phyloP scores from a whole-genome alignment of 2,888 invertebrate species.

The Tetramorium bicarinatum region DNA sequence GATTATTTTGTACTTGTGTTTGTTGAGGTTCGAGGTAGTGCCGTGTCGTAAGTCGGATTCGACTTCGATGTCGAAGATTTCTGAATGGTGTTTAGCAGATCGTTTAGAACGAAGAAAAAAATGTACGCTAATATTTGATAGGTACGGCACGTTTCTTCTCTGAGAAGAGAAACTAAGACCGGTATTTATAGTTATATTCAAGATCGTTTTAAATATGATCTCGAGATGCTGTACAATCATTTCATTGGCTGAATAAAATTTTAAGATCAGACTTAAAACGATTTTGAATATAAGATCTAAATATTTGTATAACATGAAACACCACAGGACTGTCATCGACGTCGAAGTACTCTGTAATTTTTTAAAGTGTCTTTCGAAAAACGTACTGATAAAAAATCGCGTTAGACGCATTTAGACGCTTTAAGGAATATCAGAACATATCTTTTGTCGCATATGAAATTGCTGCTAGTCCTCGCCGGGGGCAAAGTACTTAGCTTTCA shows the following conservation, averaged over 20 bases:
- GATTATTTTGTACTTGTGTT: slow-evolving; percentile 20
- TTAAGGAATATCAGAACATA: slow-evolving; percentile 48
- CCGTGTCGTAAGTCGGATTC: slow-evolving; percentile 49
- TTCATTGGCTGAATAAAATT: background rate
- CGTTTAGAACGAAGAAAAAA: background rate
- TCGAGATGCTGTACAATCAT: background rate
- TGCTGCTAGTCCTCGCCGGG: background rate
- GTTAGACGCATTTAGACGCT: background rate
- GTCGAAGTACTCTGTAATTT: slow-evolving; percentile 39
- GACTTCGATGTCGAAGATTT: slow-evolving; percentile 34
- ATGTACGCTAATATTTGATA: background rate
- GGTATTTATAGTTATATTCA: background rate
- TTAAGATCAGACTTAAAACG: background rate
- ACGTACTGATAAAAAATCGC: slow-evolving; percentile 4
- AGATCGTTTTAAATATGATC: background rate
- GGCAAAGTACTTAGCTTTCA: slow-evolving; percentile 24
- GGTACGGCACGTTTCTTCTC: background rate
- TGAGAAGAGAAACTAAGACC: background rate
- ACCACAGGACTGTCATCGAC: background rate
- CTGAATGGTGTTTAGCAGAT: background rate
- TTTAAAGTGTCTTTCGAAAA: slow-evolving; percentile 34
- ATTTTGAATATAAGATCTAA: background rate
- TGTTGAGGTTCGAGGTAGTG: slow-evolving; percentile 43
- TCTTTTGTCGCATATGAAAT: slow-evolving; percentile 27
- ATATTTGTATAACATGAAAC: background rate